Evolutionary conservation across 2,888 invertebrate genomes (phyloP).

Genomic region (Nomada lathburiana): DNA sequence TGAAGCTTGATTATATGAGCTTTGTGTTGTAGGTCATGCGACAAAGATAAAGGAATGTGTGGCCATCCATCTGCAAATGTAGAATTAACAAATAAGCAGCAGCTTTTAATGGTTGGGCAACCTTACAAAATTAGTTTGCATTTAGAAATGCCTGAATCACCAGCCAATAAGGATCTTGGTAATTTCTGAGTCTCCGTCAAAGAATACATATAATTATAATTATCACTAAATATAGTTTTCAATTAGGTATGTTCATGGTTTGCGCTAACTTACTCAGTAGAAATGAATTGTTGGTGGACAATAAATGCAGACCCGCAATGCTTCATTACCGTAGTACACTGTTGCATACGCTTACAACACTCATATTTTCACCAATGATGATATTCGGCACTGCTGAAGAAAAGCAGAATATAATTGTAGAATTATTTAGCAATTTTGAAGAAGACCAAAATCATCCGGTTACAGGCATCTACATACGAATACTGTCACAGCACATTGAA

Average conservation of each 20-base stretch:
- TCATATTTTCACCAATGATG: slow-evolving; percentile 91
- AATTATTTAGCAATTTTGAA: slow-evolving; percentile 93
- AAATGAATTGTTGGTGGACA: slow-evolving; percentile 89
- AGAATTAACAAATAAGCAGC: slow-evolving; percentile 91
- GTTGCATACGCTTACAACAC: slow-evolving; percentile 89
- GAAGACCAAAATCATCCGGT: slow-evolving; percentile 94
- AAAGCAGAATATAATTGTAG: slow-evolving; percentile 92
- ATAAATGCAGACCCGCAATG: slow-evolving; percentile 94
- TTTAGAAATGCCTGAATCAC: slow-evolving; percentile 96
- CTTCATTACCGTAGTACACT: slow-evolving; percentile 92
- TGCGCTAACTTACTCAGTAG: slow-evolving; percentile 93
- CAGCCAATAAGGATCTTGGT: slow-evolving; percentile 93
- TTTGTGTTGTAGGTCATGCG: slow-evolving; percentile 88
- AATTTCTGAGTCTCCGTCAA: slow-evolving; percentile 53
- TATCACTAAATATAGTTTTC: slow-evolving; percentile 19
- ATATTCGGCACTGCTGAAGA: slow-evolving; percentile 92
- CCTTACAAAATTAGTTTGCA: slow-evolving; percentile 92
- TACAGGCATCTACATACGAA: slow-evolving; percentile 92
- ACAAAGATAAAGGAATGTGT: slow-evolving; percentile 90
- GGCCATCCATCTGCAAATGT: slow-evolving; percentile 95
- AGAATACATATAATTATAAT: neutral
- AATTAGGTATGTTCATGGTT: slow-evolving; percentile 98
- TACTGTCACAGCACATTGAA: slow-evolving; percentile 93
- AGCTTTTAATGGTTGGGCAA: slow-evolving; percentile 95
- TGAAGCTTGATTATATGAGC: neutral